phyloP scores from a whole-genome alignment of 2,888 invertebrate species.

The Pyrrhosoma nymphula region DNA sequence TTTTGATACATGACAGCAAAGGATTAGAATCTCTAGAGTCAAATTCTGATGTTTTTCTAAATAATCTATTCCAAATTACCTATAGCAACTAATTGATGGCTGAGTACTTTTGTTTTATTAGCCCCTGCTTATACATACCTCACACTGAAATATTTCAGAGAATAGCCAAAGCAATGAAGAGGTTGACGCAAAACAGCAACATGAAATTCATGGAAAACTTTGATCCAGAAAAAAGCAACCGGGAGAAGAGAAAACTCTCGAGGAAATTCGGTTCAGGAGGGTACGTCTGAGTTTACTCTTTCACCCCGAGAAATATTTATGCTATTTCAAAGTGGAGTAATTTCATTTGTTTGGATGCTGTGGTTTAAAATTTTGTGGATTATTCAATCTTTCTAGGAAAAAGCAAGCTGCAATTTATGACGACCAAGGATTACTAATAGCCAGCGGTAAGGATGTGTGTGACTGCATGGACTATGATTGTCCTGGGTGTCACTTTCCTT shows the following conservation, averaged over 20 bases:
- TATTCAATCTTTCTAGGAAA: constrained; percentile 75
- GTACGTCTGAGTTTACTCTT: neutral
- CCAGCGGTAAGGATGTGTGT: constrained; percentile 86
- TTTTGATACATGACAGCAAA: no score
- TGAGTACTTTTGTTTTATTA: no score
- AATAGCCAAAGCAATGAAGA: constrained; percentile 52
- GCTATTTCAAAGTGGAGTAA: neutral
- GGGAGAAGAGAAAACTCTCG: constrained; percentile 88
- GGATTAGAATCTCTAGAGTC: no score
- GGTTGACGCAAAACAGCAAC: constrained; percentile 50
- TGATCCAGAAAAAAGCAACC: constrained; percentile 88
- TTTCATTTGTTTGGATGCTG: neutral
- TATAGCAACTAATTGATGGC: no score
- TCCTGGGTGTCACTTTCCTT: constrained; percentile 91
- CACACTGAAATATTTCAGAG: neutral
- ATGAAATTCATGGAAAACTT: constrained; percentile 79
- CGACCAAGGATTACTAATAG: constrained; percentile 84
- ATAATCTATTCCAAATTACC: no score
- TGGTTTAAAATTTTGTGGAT: neutral
- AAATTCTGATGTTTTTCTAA: no score
- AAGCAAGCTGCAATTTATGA: constrained; percentile 84
- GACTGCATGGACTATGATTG: constrained; percentile 90
- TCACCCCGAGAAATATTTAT: neutral
- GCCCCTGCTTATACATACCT: no score
- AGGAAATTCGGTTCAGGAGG: constrained; percentile 81